Conservation (phyloP, 2,113 vertebrate species). For the Gobio gobio region DNA sequence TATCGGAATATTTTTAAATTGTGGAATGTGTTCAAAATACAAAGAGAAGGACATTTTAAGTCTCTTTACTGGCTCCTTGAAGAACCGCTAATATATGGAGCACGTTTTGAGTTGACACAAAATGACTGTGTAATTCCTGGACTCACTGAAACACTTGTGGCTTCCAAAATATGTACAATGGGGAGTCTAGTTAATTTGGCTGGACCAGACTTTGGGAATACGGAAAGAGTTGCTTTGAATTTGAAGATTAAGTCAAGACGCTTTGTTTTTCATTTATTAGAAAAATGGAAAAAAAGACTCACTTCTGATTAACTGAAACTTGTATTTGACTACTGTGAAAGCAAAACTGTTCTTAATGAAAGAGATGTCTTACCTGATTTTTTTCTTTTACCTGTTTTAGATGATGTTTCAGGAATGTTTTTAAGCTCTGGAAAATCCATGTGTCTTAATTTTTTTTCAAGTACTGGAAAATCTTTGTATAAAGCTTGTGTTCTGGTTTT, state of each 20-base stretch:
- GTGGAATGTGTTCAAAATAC: neutral
- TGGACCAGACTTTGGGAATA: neutral
- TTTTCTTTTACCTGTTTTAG: neutral
- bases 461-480: no score
- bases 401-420: neutral
- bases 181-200: neutral
- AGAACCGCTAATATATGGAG: no score
- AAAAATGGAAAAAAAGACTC: neutral
- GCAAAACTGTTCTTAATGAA: neutral
- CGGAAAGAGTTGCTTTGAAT: neutral
- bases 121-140: neutral
- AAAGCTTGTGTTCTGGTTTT: no score
- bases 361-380: neutral
- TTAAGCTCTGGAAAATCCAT: neutral
- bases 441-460: no score
- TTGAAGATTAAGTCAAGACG: neutral
- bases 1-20: slow-evolving; percentile 11
- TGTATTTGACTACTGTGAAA: neutral
- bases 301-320: neutral
- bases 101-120: neutral
- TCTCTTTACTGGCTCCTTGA: neutral
- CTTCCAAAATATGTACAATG: neutral
- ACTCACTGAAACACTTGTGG: neutral
- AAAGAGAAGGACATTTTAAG: neutral
- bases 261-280: neutral